phyloP scores from a whole-genome alignment of 2,888 invertebrate species.

The Eilema griseolum region DNA sequence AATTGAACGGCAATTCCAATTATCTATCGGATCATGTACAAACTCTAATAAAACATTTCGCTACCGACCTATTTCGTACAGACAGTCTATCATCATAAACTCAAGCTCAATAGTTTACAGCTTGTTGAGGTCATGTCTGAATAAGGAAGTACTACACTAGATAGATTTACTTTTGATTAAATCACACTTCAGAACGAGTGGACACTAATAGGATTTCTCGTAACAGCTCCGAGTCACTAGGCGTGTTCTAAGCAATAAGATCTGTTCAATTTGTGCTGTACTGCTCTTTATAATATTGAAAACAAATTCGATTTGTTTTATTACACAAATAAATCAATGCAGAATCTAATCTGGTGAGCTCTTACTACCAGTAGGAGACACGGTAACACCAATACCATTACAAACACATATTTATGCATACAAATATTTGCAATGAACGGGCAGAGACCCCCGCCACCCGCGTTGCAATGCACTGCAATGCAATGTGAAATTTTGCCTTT shows the following conservation, averaged over 20 bases:
- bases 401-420: too few relatives aligned
- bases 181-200: slow-evolving; percentile 20
- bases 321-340: background rate
- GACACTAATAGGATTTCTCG: slow-evolving; percentile 35
- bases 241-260: background rate
- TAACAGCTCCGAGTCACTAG: slow-evolving; percentile 5
- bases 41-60: background rate
- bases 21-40: background rate
- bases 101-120: background rate
- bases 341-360: too few relatives aligned
- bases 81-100: slow-evolving; percentile 1
- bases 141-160: slow-evolving; percentile 39
- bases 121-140: background rate
- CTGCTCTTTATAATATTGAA: background rate
- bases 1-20: too few relatives aligned
- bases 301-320: background rate
- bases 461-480: too few relatives aligned
- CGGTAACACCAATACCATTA: too few relatives aligned
- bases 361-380: too few relatives aligned
- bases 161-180: slow-evolving; percentile 30
- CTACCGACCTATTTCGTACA: background rate
- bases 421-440: too few relatives aligned
- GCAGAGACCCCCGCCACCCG: too few relatives aligned
- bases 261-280: background rate
- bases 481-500: too few relatives aligned